Base-by-base conservation (phyloP, 2,888 invertebrate species). In the Eilema sororculum region DNA sequence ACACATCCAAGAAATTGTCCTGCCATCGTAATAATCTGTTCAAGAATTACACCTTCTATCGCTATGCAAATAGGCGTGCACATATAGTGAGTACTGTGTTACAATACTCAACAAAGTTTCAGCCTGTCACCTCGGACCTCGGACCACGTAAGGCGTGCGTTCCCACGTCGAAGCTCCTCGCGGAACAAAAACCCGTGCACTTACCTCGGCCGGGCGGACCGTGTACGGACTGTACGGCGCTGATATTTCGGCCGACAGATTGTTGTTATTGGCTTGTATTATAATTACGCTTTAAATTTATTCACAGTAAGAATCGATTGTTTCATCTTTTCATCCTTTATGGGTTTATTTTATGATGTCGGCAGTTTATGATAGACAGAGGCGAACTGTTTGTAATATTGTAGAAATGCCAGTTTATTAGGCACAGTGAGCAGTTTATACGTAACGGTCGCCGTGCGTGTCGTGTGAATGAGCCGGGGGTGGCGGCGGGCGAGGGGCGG, bases 161-260 rank as follows among this genome's bases (percentile, higher is more conserved):
- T 72, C 72, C 65, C 72, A 72, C 72, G 68, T 56, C 16, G 67
- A 60, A 57, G 68, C 33, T 61, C 61, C 37, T 56, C 65, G 28
- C 22, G 24, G 22, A 9, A 71, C 62, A 72, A 72, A 68, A 72
- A 72, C 59, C 56, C 12, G 71, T 56, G 28, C 64, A 67, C 59
- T 62, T 30, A 64, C 10, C 64, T 12, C 64, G 63, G 58, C 22
- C 30, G 6, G 63, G 12, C 63, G 5, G 64, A 10, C 63, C 70
- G 66, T 63, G 63, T 67, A 71, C 8, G 71, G 71, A 67, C 62
- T 63, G 63, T 67, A 71, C 8, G 71, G 71, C 25, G 16, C 25
- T 5, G 6, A 64, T 67, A 66, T 67, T 71, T 67, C 69, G 70
- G 30, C 3, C 56, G 33, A 28, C 52, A 56, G 52, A 64, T 59